A percentile compares a stretch with the other conserved stretches of the same genome.
Conservation (phyloP, 2,113 vertebrate genomes). For the Acanthochromis polyacanthus region DNA sequence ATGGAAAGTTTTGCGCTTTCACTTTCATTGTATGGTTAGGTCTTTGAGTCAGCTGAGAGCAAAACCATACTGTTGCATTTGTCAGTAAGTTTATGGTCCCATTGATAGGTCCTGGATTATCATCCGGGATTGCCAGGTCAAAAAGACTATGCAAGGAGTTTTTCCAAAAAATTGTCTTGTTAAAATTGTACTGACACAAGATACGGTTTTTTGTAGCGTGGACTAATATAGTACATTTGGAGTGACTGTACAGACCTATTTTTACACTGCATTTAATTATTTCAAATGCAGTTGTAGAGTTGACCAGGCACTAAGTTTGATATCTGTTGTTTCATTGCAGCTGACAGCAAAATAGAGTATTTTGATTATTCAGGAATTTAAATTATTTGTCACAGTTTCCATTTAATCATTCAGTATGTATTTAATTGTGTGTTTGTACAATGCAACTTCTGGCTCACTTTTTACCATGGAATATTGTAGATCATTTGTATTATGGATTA, state of each 20-base stretch:
- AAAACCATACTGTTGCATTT: constrained; percentile 2
- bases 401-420: not conserved
- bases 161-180: not conserved
- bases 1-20: constrained; percentile 19
- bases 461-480: not conserved
- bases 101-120: not conserved
- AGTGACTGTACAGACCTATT: not conserved
- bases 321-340: not conserved
- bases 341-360: not conserved
- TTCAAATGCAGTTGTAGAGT: not conserved
- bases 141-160: too few species aligned
- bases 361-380: not conserved
- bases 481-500: not conserved
- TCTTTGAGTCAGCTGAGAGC: constrained; percentile 6
- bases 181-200: constrained; percentile 3
- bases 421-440: not conserved
- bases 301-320: not conserved
- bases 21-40: not conserved
- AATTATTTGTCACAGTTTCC: not conserved
- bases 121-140: not conserved
- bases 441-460: not conserved
- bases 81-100: not conserved
- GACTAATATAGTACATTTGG: not conserved
- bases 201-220: too few species aligned
- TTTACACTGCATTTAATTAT: not conserved